These are phyloP conservation scores for Neocrepidodera transversa DNA, from an alignment of 2,888 invertebrate species.

Conservation along the genomic window DNA sequence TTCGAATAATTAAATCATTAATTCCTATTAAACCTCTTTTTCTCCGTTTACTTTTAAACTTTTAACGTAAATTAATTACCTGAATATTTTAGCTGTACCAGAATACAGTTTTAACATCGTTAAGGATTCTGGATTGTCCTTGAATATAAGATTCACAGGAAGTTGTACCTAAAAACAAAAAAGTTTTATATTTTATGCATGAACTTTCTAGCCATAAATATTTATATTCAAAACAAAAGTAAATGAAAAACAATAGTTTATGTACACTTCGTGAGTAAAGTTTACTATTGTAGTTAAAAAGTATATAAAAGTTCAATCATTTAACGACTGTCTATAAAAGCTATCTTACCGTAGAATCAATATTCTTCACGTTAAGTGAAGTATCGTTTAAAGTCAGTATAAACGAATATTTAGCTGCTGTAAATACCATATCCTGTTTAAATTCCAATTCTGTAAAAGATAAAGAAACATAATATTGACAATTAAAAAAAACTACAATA, in stretches of 20 bases:
- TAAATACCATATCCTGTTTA: conserved; percentile 45
- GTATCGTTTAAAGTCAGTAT: conserved; percentile 64
- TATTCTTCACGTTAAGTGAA: conserved; percentile 53
- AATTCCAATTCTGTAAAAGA: conserved; percentile 51
- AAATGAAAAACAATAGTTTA: too few species aligned
- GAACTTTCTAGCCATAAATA: too few species aligned
- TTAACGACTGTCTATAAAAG: too few species aligned
- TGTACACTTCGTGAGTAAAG: too few species aligned
- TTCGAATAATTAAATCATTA: background rate
- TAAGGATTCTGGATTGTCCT: conserved; percentile 37
- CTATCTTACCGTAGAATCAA: conserved; percentile 42
- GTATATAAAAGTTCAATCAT: too few species aligned
- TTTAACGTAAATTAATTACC: conserved; percentile 40
- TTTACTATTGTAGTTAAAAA: too few species aligned
- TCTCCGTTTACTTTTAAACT: too few species aligned
- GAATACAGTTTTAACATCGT: conserved; percentile 43
- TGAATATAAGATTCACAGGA: conserved; percentile 42
- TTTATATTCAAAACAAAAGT: too few species aligned
- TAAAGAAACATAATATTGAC: background rate
- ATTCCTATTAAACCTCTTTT: conserved; percentile 1
- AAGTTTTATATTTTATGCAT: too few species aligned
- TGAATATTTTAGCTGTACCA: conserved; percentile 46
- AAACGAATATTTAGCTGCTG: conserved; percentile 62
- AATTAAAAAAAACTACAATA: too few species aligned
- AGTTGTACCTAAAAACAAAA: conserved; percentile 41